Base-by-base conservation (phyloP, 2,113 vertebrate genomes). In the Canis aureus region DNA sequence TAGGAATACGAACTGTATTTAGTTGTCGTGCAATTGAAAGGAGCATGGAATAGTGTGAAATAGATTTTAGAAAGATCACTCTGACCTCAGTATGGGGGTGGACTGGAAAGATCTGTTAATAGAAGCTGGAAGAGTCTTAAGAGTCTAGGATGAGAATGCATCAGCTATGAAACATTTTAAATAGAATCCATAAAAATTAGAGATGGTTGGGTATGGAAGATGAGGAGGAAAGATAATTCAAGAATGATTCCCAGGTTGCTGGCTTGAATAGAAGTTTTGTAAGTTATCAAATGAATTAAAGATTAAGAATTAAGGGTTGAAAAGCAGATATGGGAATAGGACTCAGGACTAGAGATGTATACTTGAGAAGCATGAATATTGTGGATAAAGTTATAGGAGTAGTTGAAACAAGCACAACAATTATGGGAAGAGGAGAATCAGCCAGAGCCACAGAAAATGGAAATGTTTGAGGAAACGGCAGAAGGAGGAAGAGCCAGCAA, bases 161-260 rank as follows among this genome's bases (percentile, higher is more conserved):
- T 64, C 43, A 93, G 25, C 55, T 57, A 15, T 89, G 69, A 82
- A 73, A 82, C 32, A 66, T 91, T 97, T 81, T 76, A 93, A 82
- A 35, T 92, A 83, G 64, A 92, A 57, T 92, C 11, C 22, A 22
- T 83, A 78, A 66, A 89, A 60, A 79, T 60, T 89, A 53, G 64
- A 93, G 53, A 35, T 82, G 62, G 82, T 53, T 91, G 25, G 53
- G 12, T n/a, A 57, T 62, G 96, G 43, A 10, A 11, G 27, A 43
- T 89, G 43, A 97, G 11, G 11, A 66, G 92, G 43, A 94, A 86
- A 73, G 74, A 35, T 81, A 71, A 82, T 49, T 94, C 35, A 91
- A 57, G 86, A 95, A 78, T 71, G 78, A 49, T 43, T 92, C 9
- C 53, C 23, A 82, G 55, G 27, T 93, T 93, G 76, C 71, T 91